Conservation (phyloP, 2,888 invertebrate species). For the Andrena dorsata region DNA sequence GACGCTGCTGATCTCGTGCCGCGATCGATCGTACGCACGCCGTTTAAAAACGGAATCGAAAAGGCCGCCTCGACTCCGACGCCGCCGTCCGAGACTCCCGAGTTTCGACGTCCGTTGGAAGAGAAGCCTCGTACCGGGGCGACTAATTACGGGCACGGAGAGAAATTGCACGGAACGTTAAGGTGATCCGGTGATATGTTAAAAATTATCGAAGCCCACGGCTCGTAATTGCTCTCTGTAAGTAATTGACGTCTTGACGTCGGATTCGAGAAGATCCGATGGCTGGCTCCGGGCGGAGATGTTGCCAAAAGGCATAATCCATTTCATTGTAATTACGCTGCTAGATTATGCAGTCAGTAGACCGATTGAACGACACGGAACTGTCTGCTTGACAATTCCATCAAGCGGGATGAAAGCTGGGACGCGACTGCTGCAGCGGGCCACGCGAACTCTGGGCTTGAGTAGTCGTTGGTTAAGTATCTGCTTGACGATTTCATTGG, state of each 20-base stretch:
- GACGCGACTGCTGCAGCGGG: neutral
- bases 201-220: conserved; percentile 2
- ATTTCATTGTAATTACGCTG: neutral
- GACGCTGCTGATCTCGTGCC: conserved; percentile 15
- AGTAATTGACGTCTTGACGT: neutral
- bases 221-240: neutral
- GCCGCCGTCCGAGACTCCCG: neutral
- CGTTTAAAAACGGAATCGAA: neutral
- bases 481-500: no score
- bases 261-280: neutral
- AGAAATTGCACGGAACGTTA: neutral
- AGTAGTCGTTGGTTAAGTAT: no score
- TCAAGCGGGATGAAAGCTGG: neutral
- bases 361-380: neutral
- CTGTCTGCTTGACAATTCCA: neutral
- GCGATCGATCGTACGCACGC: conserved; percentile 21
- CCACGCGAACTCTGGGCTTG: no score
- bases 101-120: neutral
- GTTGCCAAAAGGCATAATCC: neutral
- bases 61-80: neutral
- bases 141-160: conserved; percentile 23
- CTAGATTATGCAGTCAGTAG: neutral
- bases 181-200: conserved; percentile 6
- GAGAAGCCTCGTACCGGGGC: neutral
- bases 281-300: neutral